These are phyloP conservation scores for Coccyzus lansbergi DNA, from an alignment of 2,797 vertebrate genomes.

Conservation along the genomic window DNA sequence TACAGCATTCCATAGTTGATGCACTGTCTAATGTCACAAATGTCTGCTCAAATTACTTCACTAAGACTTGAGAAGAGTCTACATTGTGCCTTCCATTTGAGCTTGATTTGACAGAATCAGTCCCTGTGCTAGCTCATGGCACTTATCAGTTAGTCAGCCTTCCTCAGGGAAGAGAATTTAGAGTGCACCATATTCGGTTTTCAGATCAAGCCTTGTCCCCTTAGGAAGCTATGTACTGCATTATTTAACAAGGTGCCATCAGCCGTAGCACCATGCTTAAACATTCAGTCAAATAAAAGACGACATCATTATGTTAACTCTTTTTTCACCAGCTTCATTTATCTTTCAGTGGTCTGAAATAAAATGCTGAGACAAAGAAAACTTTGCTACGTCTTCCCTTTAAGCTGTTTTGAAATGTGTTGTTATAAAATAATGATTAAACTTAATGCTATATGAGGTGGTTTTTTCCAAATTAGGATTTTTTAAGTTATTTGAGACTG, in stretches of 20 bases:
- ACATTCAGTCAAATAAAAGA: constrained; percentile 81
- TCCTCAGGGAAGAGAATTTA: constrained; percentile 83
- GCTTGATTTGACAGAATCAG: constrained; percentile 85
- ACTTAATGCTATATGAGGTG: background rate
- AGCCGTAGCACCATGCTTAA: constrained; percentile 79
- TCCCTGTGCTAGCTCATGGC: constrained; percentile 82
- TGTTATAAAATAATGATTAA: background rate
- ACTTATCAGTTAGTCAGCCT: constrained; percentile 88
- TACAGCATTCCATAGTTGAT: constrained; percentile 77
- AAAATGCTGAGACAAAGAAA: constrained; percentile 17
- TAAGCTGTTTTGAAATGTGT: background rate
- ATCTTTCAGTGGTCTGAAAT: constrained; percentile 4
- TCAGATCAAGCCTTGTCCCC: constrained; percentile 82
- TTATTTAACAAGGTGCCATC: constrained; percentile 85
- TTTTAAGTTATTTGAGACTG: background rate
- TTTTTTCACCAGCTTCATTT: constrained; percentile 58
- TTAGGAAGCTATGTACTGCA: constrained; percentile 79
- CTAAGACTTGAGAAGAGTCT: constrained; percentile 80
- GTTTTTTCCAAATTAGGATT: background rate
- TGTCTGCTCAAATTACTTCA: constrained; percentile 87
- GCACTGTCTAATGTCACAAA: constrained; percentile 90
- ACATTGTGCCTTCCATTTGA: constrained; percentile 81
- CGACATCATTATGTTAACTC: constrained; percentile 74
- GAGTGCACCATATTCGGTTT: constrained; percentile 84
- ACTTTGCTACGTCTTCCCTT: background rate